Base-by-base conservation (phyloP, 2,797 vertebrate genomes). In the Antrozous pallidus region DNA sequence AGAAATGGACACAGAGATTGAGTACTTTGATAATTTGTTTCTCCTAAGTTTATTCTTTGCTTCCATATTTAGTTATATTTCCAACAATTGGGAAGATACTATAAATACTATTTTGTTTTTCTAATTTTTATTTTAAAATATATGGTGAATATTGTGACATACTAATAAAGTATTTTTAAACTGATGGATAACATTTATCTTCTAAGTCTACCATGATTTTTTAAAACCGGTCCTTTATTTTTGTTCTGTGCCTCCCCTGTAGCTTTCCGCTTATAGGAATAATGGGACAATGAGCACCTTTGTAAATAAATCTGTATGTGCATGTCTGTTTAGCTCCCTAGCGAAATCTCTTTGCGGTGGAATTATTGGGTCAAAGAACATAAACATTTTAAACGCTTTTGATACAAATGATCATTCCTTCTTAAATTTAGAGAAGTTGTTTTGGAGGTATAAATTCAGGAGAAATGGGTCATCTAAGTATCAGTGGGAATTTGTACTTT, bases 391-490 rank as follows among this genome's bases (percentile, higher is more conserved):
- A 95, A 87, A 91, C 56, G 10, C 42, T 84, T 90, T 81, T 78
- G 67, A 51, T 78, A 51, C 3, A 91, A 63, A 20, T 49, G 69
- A 77, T 70, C 70, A 63, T 70, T 54, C 42, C 45, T 92, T 61
- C 61, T 93, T 63, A 88, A 54, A 51, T 79, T 81, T 69, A 77
- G 51, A 89, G 42, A 79, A 77, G 40, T 91, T 78, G 33, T 75
- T 90, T 88, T 16, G 1, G 58, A 1, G 24, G 65, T 82, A n/a
- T 91, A 83, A 80, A 74, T 92, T 88, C 85, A 61, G 16, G 81
- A 79, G 81, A 96, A 92, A 58, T 93, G 70, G 92, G 78, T 81
- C 38, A 91, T 80, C 71, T 84, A 80, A 80, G 75, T 61, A 54
- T 79, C 38, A 65, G 2, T 69, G 63, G 75, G 63, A 63, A 84